A percentile compares a stretch with the other conserved stretches of the same genome.
Evolutionary conservation across 2,113 vertebrate species (phyloP).

Genomic region (Helogale parvula): DNA sequence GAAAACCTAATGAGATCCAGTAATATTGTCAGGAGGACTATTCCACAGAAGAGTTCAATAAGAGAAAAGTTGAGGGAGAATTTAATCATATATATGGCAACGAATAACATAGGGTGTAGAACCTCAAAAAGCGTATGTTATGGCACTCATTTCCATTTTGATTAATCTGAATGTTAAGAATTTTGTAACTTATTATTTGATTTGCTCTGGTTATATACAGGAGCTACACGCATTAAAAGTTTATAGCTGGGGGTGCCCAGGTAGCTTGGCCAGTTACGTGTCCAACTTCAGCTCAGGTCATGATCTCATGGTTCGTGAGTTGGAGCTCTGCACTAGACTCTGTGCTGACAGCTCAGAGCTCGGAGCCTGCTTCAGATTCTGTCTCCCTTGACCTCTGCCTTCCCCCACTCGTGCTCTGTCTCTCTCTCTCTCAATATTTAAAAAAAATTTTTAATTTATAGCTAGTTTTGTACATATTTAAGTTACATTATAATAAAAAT

Average conservation of each 20-base stretch:
- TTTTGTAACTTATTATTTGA: not conserved
- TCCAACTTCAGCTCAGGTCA: too few species aligned
- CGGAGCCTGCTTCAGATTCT: too few species aligned
- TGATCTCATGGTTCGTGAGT: too few species aligned
- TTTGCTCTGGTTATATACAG: not conserved
- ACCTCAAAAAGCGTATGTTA: not conserved
- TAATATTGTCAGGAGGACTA: not conserved
- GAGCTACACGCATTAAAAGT: not conserved
- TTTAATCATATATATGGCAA: not conserved
- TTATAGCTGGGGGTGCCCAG: not conserved
- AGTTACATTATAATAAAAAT: conserved; percentile 29
- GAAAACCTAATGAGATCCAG: not conserved
- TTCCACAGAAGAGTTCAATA: not conserved
- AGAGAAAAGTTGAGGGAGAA: not conserved
- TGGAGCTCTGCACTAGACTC: too few species aligned
- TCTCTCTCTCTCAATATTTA: too few species aligned
- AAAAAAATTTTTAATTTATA: not conserved
- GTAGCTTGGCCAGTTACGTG: too few species aligned
- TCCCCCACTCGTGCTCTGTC: too few species aligned
- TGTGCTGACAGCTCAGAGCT: too few species aligned
- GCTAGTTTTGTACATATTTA: not conserved
- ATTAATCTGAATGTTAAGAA: not conserved
- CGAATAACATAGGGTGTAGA: not conserved
- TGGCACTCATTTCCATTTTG: not conserved
- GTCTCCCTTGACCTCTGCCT: too few species aligned